These are phyloP conservation scores for Isotomurus palustris DNA, from an alignment of 2,888 invertebrate species.

Conservation along the genomic window DNA sequence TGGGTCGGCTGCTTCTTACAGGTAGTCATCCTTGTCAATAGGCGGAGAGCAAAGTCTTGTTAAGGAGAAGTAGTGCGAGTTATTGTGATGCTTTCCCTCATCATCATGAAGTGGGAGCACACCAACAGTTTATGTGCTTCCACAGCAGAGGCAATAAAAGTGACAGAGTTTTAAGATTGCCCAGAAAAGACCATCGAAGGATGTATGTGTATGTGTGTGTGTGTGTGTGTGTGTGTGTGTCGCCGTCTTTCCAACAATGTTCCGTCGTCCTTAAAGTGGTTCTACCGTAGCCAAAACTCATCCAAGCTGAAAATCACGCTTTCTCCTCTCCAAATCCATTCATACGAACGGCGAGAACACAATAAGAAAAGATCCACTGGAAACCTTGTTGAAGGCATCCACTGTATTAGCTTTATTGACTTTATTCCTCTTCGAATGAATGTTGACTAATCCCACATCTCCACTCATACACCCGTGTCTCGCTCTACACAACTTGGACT, in stretches of 20 bases:
- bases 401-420: conserved; percentile 10
- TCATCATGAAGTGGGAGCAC: too few relatives aligned
- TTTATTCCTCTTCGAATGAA: conserved; percentile 8
- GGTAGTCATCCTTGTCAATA: too few relatives aligned
- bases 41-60: too few relatives aligned
- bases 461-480: too few relatives aligned
- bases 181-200: not conserved
- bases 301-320: conserved; percentile 5
- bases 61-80: too few relatives aligned
- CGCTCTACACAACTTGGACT: too few relatives aligned
- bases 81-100: too few relatives aligned
- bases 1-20: too few relatives aligned
- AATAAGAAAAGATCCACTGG: not conserved
- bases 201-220: not conserved
- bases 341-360: not conserved
- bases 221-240: not conserved
- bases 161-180: not conserved
- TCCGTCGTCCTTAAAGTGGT: too few relatives aligned
- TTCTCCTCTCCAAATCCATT: conserved; percentile 8
- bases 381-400: conserved; percentile 3
- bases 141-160: not conserved
- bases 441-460: conserved; percentile 8
- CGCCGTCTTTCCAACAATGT: too few relatives aligned
- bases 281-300: conserved; percentile 6
- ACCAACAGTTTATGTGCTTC: too few relatives aligned